These are phyloP conservation scores for Apotomis capreana DNA, from an alignment of 2,888 invertebrate species.

Conservation along the genomic window DNA sequence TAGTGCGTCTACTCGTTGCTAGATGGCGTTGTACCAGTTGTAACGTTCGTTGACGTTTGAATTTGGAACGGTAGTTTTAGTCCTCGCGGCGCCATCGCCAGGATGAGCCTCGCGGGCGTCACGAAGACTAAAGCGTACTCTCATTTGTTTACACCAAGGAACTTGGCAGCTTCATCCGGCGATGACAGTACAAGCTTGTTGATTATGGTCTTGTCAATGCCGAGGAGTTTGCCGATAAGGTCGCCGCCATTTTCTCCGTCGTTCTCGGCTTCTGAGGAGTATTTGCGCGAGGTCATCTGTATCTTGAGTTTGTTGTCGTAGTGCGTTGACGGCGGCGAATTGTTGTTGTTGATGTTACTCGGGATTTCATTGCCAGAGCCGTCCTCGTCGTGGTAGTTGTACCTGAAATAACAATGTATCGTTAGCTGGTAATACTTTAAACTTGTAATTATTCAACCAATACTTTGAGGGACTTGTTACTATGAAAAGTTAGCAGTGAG, in stretches of 20 bases:
- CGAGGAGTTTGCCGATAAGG: constrained; percentile 94
- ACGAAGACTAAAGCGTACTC: constrained; percentile 82
- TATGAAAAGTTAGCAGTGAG: too few species aligned
- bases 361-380: constrained; percentile 77
- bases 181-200: constrained; percentile 90
- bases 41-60: constrained; percentile 51
- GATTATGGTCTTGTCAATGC: constrained; percentile 93
- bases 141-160: constrained; percentile 91
- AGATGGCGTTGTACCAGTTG: constrained; percentile 63
- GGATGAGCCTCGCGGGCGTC: constrained; percentile 75
- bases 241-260: constrained; percentile 86
- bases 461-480: too few species aligned
- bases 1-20: constrained; percentile 58
- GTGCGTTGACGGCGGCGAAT: constrained; percentile 81
- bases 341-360: constrained; percentile 81
- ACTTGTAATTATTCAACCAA: too few species aligned
- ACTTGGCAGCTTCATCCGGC: constrained; percentile 93
- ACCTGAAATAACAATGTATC: constrained; percentile 54
- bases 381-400: constrained; percentile 75
- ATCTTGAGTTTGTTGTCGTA: constrained; percentile 82
- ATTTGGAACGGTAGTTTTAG: constrained; percentile 65
- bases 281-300: constrained; percentile 77
- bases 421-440: neutral
- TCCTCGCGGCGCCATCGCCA: constrained; percentile 78
- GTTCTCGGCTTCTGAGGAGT: constrained; percentile 78